Conservation (phyloP, 2,113 vertebrate species). For the Megaceryle torquata region DNA sequence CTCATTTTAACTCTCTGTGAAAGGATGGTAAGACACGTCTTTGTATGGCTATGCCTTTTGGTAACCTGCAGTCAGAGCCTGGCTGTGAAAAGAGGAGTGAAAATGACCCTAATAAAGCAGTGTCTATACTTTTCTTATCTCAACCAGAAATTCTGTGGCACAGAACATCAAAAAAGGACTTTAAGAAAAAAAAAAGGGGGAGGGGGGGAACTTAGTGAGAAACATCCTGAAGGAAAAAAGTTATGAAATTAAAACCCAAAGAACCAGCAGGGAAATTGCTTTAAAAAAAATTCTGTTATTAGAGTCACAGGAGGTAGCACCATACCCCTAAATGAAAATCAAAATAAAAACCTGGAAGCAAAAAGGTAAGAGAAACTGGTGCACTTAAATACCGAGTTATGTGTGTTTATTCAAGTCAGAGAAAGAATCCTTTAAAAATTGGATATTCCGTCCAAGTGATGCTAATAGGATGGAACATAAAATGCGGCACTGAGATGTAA, state of each 20-base stretch:
- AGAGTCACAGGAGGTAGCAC: slow-evolving; percentile 59
- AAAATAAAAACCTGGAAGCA: slow-evolving; percentile 60
- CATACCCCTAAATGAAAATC: slow-evolving; percentile 32
- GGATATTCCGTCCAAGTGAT: slow-evolving; percentile 40
- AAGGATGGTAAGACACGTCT: background rate
- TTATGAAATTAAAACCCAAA: slow-evolving; percentile 60
- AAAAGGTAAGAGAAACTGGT: slow-evolving; percentile 17
- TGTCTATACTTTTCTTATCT: background rate
- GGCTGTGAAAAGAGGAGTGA: background rate
- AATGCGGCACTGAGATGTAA: slow-evolving; percentile 46
- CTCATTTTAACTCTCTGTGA: background rate
- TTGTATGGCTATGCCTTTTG: background rate
- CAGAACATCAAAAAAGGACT: background rate
- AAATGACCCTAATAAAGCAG: background rate
- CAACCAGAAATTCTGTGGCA: background rate
- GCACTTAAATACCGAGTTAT: slow-evolving; percentile 3
- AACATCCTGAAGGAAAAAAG: slow-evolving; percentile 20
- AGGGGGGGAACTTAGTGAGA: background rate
- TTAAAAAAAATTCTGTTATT: slow-evolving; percentile 33
- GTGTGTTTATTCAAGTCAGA: slow-evolving; percentile 37
- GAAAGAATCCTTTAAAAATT: slow-evolving; percentile 51
- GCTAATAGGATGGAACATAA: slow-evolving; percentile 55
- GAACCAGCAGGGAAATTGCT: slow-evolving; percentile 46
- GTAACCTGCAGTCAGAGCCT: background rate
- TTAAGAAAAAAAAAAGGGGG: background rate